Conservation (phyloP, 2,888 invertebrate species). For the Andricus curvator region DNA sequence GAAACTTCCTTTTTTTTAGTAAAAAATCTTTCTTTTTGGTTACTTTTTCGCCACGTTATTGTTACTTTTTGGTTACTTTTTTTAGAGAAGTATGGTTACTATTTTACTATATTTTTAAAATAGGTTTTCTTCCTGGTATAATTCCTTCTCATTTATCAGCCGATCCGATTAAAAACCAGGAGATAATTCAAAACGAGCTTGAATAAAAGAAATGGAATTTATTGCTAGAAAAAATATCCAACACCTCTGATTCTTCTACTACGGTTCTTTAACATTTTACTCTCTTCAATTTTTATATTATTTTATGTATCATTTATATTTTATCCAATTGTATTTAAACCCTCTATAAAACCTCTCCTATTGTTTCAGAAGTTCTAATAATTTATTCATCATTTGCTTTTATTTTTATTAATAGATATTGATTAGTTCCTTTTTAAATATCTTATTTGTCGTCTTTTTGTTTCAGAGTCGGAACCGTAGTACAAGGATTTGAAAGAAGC, state of each 20-base stretch:
- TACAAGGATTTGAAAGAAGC: constrained; percentile 3
- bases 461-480: constrained; percentile 20
- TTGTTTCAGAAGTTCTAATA: not conserved
- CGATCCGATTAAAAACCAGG: not conserved
- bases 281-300: not conserved
- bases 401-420: not conserved
- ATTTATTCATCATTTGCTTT: not conserved
- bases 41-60: no score
- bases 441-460: constrained; percentile 18
- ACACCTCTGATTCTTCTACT: constrained; percentile 35
- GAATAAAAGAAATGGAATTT: not conserved
- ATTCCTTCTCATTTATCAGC: not conserved
- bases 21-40: no score
- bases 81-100: no score
- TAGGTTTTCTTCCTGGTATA: not conserved
- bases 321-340: not conserved
- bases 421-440: not conserved
- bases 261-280: not conserved
- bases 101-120: no score
- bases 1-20: no score
- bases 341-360: not conserved
- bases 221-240: not conserved
- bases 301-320: not conserved
- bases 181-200: not conserved
- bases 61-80: no score